Conservation (phyloP, 1,140 invertebrate genomes). For the Bactericera cockerelli region DNA sequence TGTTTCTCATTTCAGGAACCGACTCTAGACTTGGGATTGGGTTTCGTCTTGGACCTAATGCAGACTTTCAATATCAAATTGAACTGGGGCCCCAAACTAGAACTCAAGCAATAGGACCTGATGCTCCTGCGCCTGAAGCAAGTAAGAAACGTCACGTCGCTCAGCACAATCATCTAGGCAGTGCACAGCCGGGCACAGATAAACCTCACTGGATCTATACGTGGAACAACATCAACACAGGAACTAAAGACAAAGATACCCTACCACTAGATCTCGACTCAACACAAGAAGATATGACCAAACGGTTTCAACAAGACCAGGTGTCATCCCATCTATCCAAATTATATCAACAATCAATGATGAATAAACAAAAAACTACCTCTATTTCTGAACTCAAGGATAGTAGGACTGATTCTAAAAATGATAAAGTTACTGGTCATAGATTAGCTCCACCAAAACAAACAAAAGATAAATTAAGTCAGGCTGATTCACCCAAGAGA, state of each 20-base stretch:
- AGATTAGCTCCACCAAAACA: no score
- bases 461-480: no score
- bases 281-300: background rate
- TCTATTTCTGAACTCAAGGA: no score
- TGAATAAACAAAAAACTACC: background rate
- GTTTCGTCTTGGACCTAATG: conserved; percentile 59
- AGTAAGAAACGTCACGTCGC: background rate
- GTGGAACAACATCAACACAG: background rate
- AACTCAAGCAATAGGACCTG: conserved; percentile 38
- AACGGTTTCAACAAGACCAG: background rate
- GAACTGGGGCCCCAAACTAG: conserved; percentile 58
- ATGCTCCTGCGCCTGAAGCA: background rate
- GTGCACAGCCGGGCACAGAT: background rate
- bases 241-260: background rate
- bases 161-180: background rate
- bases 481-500: no score
- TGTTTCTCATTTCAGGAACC: conserved; percentile 42
- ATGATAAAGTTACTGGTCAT: no score
- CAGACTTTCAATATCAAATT: conserved; percentile 58
- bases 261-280: background rate
- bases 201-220: conserved; percentile 3
- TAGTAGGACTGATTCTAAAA: no score
- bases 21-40: conserved; percentile 63
- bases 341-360: conserved; percentile 5
- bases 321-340: background rate